Evolutionary conservation across 2,797 vertebrate species (phyloP).

Genomic region (Argentina silus): DNA sequence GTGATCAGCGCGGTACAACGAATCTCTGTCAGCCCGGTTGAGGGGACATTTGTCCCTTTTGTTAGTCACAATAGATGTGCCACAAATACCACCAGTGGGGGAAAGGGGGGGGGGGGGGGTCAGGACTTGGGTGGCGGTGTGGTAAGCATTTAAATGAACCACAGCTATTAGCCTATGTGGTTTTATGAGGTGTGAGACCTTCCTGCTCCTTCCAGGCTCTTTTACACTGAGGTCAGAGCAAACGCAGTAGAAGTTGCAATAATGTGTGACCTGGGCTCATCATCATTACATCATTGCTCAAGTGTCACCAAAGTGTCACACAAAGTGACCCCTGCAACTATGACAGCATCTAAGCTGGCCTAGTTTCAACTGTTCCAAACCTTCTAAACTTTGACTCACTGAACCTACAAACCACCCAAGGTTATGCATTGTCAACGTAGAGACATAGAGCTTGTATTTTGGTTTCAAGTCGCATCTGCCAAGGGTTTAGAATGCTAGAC

Average conservation of each 20-base stretch:
- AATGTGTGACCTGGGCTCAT: slow-evolving; percentile 43
- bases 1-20: slow-evolving; percentile 21
- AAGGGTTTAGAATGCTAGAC: slow-evolving; percentile 19
- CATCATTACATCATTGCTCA: slow-evolving; percentile 30
- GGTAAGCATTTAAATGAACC: slow-evolving; percentile 55
- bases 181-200: slow-evolving; percentile 55
- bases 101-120: slow-evolving; percentile 1
- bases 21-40: slow-evolving; percentile 19
- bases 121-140: slow-evolving; percentile 40
- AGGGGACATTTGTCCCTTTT: slow-evolving; percentile 49
- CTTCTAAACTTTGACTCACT: slow-evolving; percentile 36
- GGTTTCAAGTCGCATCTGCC: background rate
- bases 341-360: slow-evolving; percentile 41
- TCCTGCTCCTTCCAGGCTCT: slow-evolving; percentile 38
- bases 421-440: slow-evolving; percentile 2
- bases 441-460: slow-evolving; percentile 15
- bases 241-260: slow-evolving; percentile 49
- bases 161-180: slow-evolving; percentile 37
- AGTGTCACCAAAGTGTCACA: slow-evolving; percentile 28
- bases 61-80: slow-evolving; percentile 31
- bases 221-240: slow-evolving; percentile 55
- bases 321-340: background rate
- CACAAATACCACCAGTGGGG: slow-evolving; percentile 25
- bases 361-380: slow-evolving; percentile 20
- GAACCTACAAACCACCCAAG: slow-evolving; percentile 37